A percentile compares a stretch with the other conserved stretches of the same genome.
Conservation (phyloP, 2,888 invertebrate species). For the Pristionchus entomophagus region DNA sequence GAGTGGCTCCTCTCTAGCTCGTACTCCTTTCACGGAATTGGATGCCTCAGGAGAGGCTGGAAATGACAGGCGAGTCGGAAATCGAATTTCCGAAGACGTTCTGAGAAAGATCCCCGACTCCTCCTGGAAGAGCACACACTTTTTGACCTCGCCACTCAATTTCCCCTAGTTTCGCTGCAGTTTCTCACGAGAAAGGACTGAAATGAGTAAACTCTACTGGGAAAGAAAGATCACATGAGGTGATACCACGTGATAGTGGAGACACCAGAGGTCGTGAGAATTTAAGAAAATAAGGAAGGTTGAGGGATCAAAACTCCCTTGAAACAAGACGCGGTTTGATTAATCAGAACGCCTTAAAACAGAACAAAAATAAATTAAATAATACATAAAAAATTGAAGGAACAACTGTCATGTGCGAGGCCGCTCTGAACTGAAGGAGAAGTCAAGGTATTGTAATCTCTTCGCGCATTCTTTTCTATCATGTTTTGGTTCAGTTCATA, state of each 20-base stretch:
- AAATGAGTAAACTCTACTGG: background rate
- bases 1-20: background rate
- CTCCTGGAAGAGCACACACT: background rate
- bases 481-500: too few species aligned
- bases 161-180: background rate
- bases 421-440: conserved; percentile 67
- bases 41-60: conserved; percentile 2
- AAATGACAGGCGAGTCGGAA: conserved; percentile 9
- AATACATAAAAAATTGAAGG: too few species aligned
- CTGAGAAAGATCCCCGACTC: background rate
- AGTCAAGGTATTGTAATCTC: too few species aligned
- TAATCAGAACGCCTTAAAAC: too few species aligned
- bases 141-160: background rate
- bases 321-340: too few species aligned
- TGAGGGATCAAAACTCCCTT: too few species aligned
- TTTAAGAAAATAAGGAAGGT: background rate
- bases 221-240: background rate
- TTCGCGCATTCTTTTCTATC: too few species aligned
- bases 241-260: background rate
- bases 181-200: background rate
- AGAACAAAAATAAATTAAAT: too few species aligned
- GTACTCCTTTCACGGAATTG: background rate
- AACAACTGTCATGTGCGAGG: conserved; percentile 51
- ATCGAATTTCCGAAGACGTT: conserved; percentile 29
- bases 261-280: background rate